Evolutionary conservation across 2,797 vertebrate genomes (phyloP).

Genomic region (Pachyuromys duprasi): DNA sequence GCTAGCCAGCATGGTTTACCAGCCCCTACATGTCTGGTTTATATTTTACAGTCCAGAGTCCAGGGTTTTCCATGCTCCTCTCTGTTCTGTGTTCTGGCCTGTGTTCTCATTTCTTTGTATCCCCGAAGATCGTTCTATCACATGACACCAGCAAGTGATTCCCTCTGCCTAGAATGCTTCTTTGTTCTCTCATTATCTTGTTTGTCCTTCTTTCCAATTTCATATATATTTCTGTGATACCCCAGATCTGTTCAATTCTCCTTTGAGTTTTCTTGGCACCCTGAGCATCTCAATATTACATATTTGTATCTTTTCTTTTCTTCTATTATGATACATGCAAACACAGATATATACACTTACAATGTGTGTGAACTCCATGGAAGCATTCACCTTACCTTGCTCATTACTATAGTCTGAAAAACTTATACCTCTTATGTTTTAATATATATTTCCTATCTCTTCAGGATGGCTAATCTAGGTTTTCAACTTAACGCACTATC

Average conservation of each 20-base stretch:
- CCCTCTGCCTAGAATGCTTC: background rate
- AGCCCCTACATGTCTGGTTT: background rate
- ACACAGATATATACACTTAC: background rate
- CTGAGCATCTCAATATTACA: background rate
- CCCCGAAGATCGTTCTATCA: background rate
- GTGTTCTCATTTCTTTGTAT: background rate
- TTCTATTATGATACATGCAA: background rate
- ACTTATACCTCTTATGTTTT: background rate
- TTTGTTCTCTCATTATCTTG: background rate
- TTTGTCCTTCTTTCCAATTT: background rate
- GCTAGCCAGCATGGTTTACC: rapidly evolving
- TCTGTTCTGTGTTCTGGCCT: background rate
- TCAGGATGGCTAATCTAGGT: background rate
- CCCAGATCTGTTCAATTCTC: background rate
- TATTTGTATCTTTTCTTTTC: background rate
- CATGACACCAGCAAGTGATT: background rate
- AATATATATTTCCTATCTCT: background rate
- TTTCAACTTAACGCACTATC: background rate
- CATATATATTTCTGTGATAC: background rate
- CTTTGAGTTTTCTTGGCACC: background rate
- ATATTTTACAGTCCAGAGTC: background rate
- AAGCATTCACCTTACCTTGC: background rate
- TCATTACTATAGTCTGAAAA: background rate
- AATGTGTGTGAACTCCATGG: background rate
- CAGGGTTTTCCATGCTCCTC: too few species aligned